A percentile compares a stretch with the other conserved stretches of the same genome.
Evolutionary conservation across 2,888 invertebrate species (phyloP).

Genomic region (Aphodius sticticus): DNA sequence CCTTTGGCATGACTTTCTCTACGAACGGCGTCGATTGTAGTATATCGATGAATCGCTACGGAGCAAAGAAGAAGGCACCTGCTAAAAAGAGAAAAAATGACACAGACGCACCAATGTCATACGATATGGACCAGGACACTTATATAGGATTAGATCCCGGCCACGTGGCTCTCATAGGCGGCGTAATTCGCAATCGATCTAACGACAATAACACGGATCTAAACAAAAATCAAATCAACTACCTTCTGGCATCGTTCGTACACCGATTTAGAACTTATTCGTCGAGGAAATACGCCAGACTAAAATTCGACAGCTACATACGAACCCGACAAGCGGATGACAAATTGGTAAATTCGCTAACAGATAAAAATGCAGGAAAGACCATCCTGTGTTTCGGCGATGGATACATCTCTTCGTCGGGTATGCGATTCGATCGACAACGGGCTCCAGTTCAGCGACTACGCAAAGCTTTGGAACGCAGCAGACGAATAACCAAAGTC

Average conservation of each 20-base stretch:
- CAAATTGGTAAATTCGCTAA: not conserved
- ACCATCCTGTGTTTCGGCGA: not conserved
- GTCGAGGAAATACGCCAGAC: not conserved
- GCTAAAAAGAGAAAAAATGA: not conserved
- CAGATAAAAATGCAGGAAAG: not conserved
- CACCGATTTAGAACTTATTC: not conserved
- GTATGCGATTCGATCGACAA: not conserved
- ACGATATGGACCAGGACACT: not conserved
- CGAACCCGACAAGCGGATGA: not conserved
- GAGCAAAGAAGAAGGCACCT: not conserved
- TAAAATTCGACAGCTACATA: constrained; percentile 9
- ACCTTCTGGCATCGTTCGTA: not conserved
- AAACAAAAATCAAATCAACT: not conserved
- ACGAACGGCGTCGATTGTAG: constrained; percentile 9
- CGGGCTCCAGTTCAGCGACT: not conserved
- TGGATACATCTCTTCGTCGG: not conserved
- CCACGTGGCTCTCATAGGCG: not conserved
- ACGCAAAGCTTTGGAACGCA: constrained; percentile 5
- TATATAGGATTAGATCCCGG: not conserved
- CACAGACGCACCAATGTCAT: not conserved
- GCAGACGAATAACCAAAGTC: not conserved
- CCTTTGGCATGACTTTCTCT: constrained; percentile 13
- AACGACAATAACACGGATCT: not conserved
- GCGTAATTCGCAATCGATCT: not conserved
- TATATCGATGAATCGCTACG: constrained; percentile 12